These are phyloP conservation scores for Syndactyla subalaris DNA, from an alignment of 2,797 vertebrate genomes.

Conservation along the genomic window DNA sequence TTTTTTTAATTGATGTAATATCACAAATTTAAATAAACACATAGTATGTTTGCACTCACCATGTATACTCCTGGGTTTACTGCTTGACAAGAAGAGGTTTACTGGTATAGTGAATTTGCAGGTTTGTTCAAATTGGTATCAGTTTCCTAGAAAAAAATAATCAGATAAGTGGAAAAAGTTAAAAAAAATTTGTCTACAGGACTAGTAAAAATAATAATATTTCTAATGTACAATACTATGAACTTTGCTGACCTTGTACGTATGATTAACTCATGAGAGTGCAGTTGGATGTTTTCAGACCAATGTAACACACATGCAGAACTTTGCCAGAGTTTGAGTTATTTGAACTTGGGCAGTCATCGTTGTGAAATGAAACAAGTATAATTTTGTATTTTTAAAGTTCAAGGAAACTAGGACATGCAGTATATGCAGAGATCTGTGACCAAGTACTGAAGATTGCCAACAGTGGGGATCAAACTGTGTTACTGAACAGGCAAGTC, in stretches of 20 bases:
- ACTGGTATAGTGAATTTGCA: rapidly evolving
- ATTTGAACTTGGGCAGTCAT: neutral
- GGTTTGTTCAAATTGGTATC: neutral
- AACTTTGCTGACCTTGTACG: neutral
- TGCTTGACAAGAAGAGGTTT: neutral
- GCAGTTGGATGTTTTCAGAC: neutral
- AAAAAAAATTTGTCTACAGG: neutral
- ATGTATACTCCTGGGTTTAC: neutral
- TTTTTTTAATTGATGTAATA: neutral
- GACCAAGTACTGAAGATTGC: neutral
- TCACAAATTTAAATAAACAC: neutral
- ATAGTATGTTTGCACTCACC: neutral
- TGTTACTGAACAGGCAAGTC: neutral
- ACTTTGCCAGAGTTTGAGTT: neutral
- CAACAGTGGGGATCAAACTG: neutral
- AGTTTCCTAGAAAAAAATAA: neutral
- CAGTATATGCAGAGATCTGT: neutral
- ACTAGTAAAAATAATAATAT: neutral
- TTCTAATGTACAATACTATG: neutral
- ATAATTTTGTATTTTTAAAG: neutral
- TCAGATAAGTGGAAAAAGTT: neutral
- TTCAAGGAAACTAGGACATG: neutral
- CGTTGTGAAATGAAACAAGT: neutral
- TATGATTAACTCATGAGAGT: neutral
- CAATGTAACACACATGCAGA: rapidly evolving